Conservation (phyloP, 2,797 vertebrate genomes). For the Acanthopagrus latus region DNA sequence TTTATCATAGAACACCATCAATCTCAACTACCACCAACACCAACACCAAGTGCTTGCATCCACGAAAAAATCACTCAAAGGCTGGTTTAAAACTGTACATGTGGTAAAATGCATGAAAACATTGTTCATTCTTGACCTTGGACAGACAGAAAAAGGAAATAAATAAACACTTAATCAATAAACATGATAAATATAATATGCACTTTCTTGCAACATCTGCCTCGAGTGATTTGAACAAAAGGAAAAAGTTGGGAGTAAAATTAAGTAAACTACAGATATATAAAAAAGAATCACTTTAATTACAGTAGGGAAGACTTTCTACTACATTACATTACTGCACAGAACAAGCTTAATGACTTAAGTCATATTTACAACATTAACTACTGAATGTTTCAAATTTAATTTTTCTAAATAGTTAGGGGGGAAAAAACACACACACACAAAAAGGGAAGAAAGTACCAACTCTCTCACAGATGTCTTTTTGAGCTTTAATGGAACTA, state of each 20-base stretch:
- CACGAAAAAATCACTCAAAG: neutral
- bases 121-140: neutral
- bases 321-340: neutral
- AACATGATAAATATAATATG: neutral
- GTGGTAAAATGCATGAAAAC: neutral
- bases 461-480: neutral
- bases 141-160: neutral
- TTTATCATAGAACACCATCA: conserved; percentile 8
- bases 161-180: neutral
- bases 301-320: too few species aligned
- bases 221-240: too few species aligned
- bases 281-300: too few species aligned
- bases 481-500: conserved; percentile 2
- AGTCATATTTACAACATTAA: neutral
- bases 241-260: too few species aligned
- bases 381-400: neutral
- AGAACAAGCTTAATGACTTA: neutral
- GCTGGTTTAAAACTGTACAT: neutral
- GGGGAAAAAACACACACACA: neutral
- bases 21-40: neutral
- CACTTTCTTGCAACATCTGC: too few species aligned
- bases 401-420: neutral
- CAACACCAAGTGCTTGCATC: neutral
- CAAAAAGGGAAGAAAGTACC: neutral
- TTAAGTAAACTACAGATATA: too few species aligned